These are phyloP conservation scores for Chalcosyrphus nemorum DNA, from an alignment of 2,888 invertebrate genomes.

Conservation along the genomic window DNA sequence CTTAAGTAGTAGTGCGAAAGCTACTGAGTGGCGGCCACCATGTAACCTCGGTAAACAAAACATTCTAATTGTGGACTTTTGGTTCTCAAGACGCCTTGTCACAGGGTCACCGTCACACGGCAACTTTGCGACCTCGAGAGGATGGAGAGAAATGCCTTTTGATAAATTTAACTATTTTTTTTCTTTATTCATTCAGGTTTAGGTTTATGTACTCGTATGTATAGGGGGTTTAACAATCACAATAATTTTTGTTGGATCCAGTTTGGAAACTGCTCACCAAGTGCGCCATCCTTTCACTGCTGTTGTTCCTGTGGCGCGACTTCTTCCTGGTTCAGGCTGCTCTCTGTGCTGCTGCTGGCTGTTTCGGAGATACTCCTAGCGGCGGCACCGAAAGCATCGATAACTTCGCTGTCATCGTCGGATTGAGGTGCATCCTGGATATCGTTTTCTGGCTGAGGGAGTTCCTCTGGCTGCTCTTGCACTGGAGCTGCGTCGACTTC, in stretches of 20 bases:
- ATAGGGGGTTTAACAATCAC: constrained; percentile 41
- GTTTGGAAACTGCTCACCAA: neutral
- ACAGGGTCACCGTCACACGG: neutral
- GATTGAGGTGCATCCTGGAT: constrained; percentile 38
- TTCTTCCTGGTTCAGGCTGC: constrained; percentile 35
- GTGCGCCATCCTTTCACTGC: neutral
- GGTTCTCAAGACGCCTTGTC: neutral
- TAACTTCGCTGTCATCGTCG: constrained; percentile 76
- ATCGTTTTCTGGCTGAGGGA: constrained; percentile 28
- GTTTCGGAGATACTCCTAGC: constrained; percentile 6
- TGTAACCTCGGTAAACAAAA: constrained; percentile 24
- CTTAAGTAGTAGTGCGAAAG: constrained; percentile 14
- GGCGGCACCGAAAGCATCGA: constrained; percentile 74
- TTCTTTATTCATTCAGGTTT: constrained; percentile 11
- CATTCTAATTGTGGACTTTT: constrained; percentile 6
- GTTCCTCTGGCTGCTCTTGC: constrained; percentile 40
- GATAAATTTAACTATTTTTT: constrained; percentile 28
- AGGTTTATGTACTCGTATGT: neutral
- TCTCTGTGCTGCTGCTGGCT: neutral
- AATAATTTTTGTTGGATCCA: constrained; percentile 22
- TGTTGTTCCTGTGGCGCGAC: neutral
- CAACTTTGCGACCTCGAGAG: neutral
- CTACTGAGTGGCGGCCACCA: constrained; percentile 27
- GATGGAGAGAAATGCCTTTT: neutral
- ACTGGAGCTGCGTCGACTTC: constrained; percentile 33